Percentiles rank a stretch among this genome's conserved stretches.
Evolutionary conservation across 2,888 invertebrate species (phyloP).

Genomic region (Sinohyriopsis cumingii): DNA sequence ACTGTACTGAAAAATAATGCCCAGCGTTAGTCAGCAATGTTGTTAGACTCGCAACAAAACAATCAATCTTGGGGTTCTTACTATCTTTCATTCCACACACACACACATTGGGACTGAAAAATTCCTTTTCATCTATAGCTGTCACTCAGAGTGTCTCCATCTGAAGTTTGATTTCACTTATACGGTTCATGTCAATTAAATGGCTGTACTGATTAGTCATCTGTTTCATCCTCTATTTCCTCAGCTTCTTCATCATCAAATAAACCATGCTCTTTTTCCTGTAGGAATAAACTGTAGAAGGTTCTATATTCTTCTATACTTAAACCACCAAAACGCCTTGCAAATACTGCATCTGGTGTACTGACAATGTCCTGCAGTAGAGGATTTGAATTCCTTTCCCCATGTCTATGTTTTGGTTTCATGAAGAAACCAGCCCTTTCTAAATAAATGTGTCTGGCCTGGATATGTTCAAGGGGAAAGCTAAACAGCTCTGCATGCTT

Average conservation of each 20-base stretch:
- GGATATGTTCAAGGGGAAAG: slow-evolving; percentile 43
- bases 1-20: no score
- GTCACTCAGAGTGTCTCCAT: no score
- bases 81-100: no score
- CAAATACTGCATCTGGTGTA: slow-evolving; percentile 42
- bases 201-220: no score
- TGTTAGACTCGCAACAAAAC: no score
- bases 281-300: slow-evolving; percentile 33
- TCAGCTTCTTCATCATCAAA: slow-evolving; percentile 7
- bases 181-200: no score
- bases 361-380: slow-evolving; percentile 39
- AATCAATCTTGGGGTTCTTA: no score
- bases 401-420: slow-evolving; percentile 24
- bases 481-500: slow-evolving; percentile 35
- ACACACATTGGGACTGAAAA: no score
- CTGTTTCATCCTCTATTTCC: slow-evolving; percentile 5
- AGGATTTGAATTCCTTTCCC: slow-evolving; percentile 41
- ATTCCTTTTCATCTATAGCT: no score
- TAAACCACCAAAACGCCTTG: slow-evolving; percentile 45
- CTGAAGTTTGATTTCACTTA: no score
- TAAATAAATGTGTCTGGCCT: slow-evolving; percentile 44
- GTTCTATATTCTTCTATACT: slow-evolving; percentile 39
- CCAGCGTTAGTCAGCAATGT: no score
- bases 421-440: slow-evolving; percentile 44
- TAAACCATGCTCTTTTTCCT: slow-evolving; percentile 10